Percentiles rank a stretch among this genome's conserved stretches.
Conservation (phyloP, 2,888 invertebrate species). For the Ochropacha duplaris region DNA sequence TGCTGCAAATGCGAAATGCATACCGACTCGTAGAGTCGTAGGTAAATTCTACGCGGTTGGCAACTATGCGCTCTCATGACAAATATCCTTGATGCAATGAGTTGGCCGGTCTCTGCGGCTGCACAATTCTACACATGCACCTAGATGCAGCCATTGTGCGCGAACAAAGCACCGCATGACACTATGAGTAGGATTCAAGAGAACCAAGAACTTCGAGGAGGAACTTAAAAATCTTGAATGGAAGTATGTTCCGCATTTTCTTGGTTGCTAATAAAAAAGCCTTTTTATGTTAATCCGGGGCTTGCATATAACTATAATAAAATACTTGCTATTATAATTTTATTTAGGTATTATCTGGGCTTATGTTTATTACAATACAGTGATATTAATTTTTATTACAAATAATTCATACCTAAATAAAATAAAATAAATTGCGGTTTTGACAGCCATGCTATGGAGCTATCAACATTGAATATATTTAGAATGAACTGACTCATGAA, state of each 20-base stretch:
- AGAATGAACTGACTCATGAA: too few relatives aligned
- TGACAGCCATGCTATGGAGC: neutral
- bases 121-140: constrained; percentile 65
- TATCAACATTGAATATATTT: too few relatives aligned
- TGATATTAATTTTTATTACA: neutral
- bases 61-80: constrained; percentile 48
- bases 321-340: neutral
- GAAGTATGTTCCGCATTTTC: constrained; percentile 64
- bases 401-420: too few relatives aligned
- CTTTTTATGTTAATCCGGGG: constrained; percentile 18
- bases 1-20: constrained; percentile 34
- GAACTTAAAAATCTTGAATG: constrained; percentile 74
- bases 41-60: constrained; percentile 16
- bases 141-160: constrained; percentile 58
- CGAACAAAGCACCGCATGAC: constrained; percentile 69
- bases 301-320: neutral
- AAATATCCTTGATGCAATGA: constrained; percentile 62
- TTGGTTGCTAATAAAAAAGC: constrained; percentile 44
- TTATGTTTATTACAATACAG: too few relatives aligned
- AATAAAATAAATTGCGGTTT: too few relatives aligned
- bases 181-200: constrained; percentile 57
- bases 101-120: constrained; percentile 55
- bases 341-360: neutral
- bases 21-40: constrained; percentile 25
- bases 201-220: constrained; percentile 64